Percentiles rank a stretch among this genome's conserved stretches.
These are phyloP conservation scores for Hedychridium roseum DNA, from an alignment of 2,888 invertebrate species.

Conservation along the genomic window DNA sequence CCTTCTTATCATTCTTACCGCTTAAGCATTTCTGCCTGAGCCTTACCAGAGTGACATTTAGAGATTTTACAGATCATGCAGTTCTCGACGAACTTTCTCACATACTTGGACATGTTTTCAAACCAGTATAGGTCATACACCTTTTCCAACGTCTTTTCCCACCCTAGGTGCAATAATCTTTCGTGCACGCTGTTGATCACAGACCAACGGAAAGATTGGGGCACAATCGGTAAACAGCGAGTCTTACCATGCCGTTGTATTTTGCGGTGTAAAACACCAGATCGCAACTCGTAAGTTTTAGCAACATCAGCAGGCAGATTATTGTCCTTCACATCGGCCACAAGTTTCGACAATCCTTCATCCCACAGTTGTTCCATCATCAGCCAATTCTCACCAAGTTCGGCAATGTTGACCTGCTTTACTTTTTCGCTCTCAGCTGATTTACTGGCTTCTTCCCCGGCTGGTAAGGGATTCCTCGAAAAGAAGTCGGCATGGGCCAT, in stretches of 20 bases:
- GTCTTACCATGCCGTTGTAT: constrained; percentile 30
- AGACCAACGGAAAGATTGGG: constrained; percentile 18
- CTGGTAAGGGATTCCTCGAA: not conserved
- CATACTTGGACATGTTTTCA: too few species aligned
- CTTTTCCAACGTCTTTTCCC: constrained; percentile 21
- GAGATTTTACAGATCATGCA: constrained; percentile 47
- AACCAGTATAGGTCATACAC: too few species aligned
- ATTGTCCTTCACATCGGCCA: constrained; percentile 1
- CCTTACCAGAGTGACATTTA: constrained; percentile 42
- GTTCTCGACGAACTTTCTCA: too few species aligned
- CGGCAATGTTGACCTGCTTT: too few species aligned
- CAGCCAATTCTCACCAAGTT: too few species aligned
- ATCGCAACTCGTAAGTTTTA: constrained; percentile 20
- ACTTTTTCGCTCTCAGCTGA: too few species aligned
- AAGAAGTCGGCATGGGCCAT: constrained; percentile 5
- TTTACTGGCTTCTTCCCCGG: too few species aligned
- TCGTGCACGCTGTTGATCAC: constrained; percentile 21
- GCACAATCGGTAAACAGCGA: constrained; percentile 17
- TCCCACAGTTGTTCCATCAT: constrained; percentile 24
- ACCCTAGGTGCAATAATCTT: constrained; percentile 17
- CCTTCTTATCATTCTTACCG: constrained; percentile 41
- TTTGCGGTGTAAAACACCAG: constrained; percentile 19
- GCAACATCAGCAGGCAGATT: constrained; percentile 8
- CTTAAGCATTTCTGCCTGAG: constrained; percentile 41
- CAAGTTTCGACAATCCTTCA: constrained; percentile 12